Evolutionary conservation across 2,888 invertebrate species (phyloP).

Genomic region (Nineta flava): DNA sequence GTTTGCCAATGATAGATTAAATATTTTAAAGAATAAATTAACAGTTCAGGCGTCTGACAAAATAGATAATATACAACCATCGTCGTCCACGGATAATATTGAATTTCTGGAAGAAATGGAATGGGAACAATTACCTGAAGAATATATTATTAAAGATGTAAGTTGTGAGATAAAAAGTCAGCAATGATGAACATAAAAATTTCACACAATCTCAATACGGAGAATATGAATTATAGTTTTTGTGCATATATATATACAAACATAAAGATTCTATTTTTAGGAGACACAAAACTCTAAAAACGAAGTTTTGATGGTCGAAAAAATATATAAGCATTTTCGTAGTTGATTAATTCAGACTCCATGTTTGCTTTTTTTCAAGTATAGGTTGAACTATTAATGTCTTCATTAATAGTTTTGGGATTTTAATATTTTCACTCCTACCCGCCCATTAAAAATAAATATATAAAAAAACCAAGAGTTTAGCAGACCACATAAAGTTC

Average conservation of each 20-base stretch:
- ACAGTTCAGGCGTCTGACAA: background rate
- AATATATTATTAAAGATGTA: conserved; percentile 14
- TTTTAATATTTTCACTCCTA: too few species aligned
- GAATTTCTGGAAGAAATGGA: conserved; percentile 15
- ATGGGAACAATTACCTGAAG: conserved; percentile 16
- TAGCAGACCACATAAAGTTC: too few species aligned
- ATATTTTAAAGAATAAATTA: background rate
- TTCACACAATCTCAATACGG: too few species aligned
- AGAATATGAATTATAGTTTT: too few species aligned
- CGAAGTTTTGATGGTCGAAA: background rate
- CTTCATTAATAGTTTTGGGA: too few species aligned
- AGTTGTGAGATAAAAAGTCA: conserved; percentile 12
- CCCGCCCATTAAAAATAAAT: too few species aligned
- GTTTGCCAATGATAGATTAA: background rate
- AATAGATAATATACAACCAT: background rate
- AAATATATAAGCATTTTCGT: too few species aligned
- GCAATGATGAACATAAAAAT: conserved; percentile 6
- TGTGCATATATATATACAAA: conserved; percentile 15
- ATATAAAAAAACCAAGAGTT: too few species aligned
- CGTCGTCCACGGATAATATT: background rate
- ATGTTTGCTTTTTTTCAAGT: too few species aligned
- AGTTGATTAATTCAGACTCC: too few species aligned
- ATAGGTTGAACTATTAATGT: too few species aligned
- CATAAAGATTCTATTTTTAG: background rate
- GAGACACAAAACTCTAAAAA: background rate